These are phyloP conservation scores for Lutjanus argentimaculatus DNA, from an alignment of 2,797 vertebrate genomes.

Conservation along the genomic window DNA sequence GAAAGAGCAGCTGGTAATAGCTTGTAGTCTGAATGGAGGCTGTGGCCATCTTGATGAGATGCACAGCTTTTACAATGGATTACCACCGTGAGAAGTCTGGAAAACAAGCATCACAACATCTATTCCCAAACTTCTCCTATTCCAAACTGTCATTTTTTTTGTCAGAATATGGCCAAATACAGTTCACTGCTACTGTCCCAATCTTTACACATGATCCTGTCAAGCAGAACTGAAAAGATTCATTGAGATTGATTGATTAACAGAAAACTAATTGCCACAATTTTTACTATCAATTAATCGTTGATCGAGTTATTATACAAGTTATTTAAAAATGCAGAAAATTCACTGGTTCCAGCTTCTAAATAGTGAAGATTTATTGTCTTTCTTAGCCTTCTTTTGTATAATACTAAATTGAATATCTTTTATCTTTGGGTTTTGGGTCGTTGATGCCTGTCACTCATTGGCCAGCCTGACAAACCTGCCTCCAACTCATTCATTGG, in stretches of 20 bases:
- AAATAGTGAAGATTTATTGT: too few relatives aligned
- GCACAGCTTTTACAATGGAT: neutral
- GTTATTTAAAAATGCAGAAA: neutral
- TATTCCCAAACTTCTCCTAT: neutral
- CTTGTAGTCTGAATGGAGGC: neutral
- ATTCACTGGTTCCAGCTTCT: neutral
- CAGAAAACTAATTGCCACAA: too few relatives aligned
- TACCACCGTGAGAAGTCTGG: neutral
- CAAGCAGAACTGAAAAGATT: neutral
- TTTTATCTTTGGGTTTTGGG: neutral
- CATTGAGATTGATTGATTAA: rapidly evolving
- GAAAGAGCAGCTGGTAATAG: constrained; percentile 3
- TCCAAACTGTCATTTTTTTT: neutral
- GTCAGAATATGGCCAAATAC: neutral
- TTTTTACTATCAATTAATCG: neutral
- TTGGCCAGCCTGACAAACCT: too few relatives aligned
- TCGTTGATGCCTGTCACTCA: neutral
- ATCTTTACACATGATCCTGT: neutral
- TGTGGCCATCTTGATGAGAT: neutral
- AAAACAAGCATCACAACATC: neutral
- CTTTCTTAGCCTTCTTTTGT: too few relatives aligned
- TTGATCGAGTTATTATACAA: too few relatives aligned
- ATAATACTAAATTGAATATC: neutral
- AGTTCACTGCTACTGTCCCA: neutral
- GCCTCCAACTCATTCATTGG: too few relatives aligned